A percentile compares a stretch with the other conserved stretches of the same genome.
These are phyloP conservation scores for Nemapogon koenigi DNA, from an alignment of 2,888 invertebrate species.

Conservation along the genomic window DNA sequence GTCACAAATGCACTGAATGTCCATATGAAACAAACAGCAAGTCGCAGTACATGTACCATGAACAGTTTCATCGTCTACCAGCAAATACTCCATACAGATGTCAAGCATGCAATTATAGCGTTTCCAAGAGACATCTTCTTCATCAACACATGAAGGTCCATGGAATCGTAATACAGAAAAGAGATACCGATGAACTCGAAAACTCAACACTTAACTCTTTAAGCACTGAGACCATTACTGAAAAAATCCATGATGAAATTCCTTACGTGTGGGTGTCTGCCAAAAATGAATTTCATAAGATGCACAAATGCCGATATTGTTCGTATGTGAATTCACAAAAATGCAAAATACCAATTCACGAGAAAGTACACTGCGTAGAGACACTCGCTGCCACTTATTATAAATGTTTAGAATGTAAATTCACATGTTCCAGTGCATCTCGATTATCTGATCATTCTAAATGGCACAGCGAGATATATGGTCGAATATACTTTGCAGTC, in stretches of 20 bases:
- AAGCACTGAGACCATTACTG: conserved; percentile 26
- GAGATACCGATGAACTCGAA: conserved; percentile 50
- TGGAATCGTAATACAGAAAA: conserved; percentile 57
- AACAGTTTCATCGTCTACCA: conserved; percentile 78
- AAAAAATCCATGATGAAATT: conserved; percentile 59
- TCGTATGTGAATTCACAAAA: conserved; percentile 84
- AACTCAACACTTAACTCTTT: conserved; percentile 23
- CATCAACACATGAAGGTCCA: conserved; percentile 84
- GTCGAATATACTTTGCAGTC: conserved; percentile 74
- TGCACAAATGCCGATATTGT: conserved; percentile 85
- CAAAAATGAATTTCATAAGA: conserved; percentile 75
- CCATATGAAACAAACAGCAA: conserved; percentile 87
- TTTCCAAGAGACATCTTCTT: conserved; percentile 80
- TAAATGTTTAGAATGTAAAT: conserved; percentile 81
- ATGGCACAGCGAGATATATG: conserved; percentile 74
- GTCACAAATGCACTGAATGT: conserved; percentile 80
- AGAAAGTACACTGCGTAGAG: conserved; percentile 75
- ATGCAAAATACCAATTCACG: conserved; percentile 82
- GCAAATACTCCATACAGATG: conserved; percentile 81
- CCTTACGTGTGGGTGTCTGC: conserved; percentile 80
- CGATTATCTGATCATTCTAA: conserved; percentile 76
- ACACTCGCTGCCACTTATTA: conserved; percentile 58
- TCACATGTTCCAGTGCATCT: conserved; percentile 75
- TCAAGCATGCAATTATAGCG: conserved; percentile 81
- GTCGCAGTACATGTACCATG: conserved; percentile 86